Base-by-base conservation (phyloP, 2,797 vertebrate species). In the Sebastes goodei region DNA sequence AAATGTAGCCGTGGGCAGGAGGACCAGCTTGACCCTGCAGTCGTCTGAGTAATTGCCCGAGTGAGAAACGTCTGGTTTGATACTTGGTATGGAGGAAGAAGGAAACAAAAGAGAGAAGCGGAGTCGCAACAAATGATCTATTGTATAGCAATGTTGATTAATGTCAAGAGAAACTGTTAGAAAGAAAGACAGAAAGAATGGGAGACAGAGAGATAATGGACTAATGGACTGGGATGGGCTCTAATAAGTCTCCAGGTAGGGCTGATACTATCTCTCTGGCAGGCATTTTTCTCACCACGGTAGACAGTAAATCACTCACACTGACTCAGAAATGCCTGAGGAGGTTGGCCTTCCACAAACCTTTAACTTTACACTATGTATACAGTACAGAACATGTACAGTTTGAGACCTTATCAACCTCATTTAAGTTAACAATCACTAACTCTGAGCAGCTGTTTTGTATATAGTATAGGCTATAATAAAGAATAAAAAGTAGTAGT, bases 191-290 rank as follows among this genome's bases (percentile, higher is more conserved):
- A n/a, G 38, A 74, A 66, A 62, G 63, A 78, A 66, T 25, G 75
- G 71, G 71, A 88, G 60, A 68, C 49, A 5, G 66, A 20, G 59
- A 82, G 78, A 80, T 86, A 63, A 78, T 75, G 65, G 71, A 70
- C 81, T 90, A 90, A 92, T 90, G 81, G 71, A 71, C 38, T 56
- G 71, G 77, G 82, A 87, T 69, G 73, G 73, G 77, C 83, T 71
- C 8, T n/a, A 75, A 84, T 85, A 82, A 63, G 84, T 87, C 69
- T 82, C 76, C 82, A 85, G 86, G 83, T 90, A 80, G 55, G 63
- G 52, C 84, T 81, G 89, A 88, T 93, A 53, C 5, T 21, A 88
- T 91, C 89, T 92, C 66, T 72, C 67, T 27, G 59, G 15, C 73
- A 86, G 86, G 67, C 55, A 69, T 77, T 80, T 89, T 82, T 53